Conservation (phyloP, 2,113 vertebrate species). For the Clupea harengus region DNA sequence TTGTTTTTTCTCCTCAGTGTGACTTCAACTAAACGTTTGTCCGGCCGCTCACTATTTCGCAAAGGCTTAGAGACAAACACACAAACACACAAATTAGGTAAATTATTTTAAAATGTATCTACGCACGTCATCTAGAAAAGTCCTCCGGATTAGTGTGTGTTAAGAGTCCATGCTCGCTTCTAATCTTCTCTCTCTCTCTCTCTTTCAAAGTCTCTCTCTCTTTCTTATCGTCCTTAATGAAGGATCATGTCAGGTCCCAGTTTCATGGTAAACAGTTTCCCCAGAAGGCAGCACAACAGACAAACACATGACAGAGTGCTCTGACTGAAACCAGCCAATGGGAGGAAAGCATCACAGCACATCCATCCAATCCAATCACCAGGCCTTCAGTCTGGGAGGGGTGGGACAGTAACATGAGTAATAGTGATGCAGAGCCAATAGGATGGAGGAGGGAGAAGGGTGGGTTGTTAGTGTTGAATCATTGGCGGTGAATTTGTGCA, state of each 20-base stretch:
- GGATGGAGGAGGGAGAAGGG: background rate
- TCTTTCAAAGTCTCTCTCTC: background rate
- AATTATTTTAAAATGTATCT: constrained; percentile 4
- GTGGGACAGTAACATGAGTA: background rate
- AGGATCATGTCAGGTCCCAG: constrained; percentile 3
- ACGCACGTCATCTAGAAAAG: background rate
- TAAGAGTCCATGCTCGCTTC: constrained; percentile 1
- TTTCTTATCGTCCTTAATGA: background rate
- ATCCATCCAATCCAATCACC: background rate
- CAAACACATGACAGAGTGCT: background rate
- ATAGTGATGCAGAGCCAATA: background rate
- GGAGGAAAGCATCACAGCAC: background rate
- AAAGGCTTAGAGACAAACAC: background rate
- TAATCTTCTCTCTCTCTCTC: background rate
- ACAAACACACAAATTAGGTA: background rate
- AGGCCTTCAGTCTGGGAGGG: background rate
- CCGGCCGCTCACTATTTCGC: background rate
- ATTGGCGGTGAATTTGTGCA: constrained; percentile 29
- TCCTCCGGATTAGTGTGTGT: background rate
- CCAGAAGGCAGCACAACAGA: background rate
- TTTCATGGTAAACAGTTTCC: background rate
- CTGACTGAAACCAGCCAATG: background rate
- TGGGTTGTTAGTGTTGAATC: background rate
- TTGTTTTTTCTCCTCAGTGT: constrained; percentile 22
- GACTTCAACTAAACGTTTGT: background rate